Conservation (phyloP, 2,888 invertebrate genomes). For the Xylocampa areola region DNA sequence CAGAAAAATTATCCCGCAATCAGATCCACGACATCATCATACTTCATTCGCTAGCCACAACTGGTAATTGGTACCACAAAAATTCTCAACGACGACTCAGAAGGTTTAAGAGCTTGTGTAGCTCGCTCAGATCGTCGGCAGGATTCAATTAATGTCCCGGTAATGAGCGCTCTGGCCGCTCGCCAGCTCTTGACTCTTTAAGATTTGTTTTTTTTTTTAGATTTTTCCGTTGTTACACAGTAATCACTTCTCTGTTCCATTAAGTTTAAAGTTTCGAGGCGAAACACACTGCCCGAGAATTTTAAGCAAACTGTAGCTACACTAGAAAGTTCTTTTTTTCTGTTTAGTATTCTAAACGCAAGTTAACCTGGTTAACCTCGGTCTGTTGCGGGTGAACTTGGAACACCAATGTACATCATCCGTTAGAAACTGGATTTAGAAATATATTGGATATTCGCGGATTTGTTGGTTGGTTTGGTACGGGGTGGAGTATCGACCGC, state of each 20-base stretch:
- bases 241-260: constrained; percentile 53
- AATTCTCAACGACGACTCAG: constrained; percentile 1
- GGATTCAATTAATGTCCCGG: constrained; percentile 62
- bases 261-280: constrained; percentile 38
- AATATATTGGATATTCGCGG: constrained; percentile 39
- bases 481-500: constrained; percentile 1
- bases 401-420: constrained; percentile 44
- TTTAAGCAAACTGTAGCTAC: constrained; percentile 32
- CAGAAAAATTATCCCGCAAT: neutral
- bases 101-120: constrained; percentile 45
- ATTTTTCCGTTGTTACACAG: constrained; percentile 44
- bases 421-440: constrained; percentile 34
- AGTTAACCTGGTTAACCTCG: constrained; percentile 38
- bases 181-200: constrained; percentile 53
- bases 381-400: constrained; percentile 24
- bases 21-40: neutral
- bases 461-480: constrained; percentile 27
- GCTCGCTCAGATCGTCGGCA: constrained; percentile 44
- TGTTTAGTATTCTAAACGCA: constrained; percentile 47
- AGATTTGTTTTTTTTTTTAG: constrained; percentile 31
- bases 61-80: constrained; percentile 31
- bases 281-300: constrained; percentile 42
- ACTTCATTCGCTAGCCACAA: neutral
- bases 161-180: constrained; percentile 57
- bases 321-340: constrained; percentile 18